Base-by-base conservation (phyloP, 2,888 invertebrate genomes). In the Metopia argyrocephala region DNA sequence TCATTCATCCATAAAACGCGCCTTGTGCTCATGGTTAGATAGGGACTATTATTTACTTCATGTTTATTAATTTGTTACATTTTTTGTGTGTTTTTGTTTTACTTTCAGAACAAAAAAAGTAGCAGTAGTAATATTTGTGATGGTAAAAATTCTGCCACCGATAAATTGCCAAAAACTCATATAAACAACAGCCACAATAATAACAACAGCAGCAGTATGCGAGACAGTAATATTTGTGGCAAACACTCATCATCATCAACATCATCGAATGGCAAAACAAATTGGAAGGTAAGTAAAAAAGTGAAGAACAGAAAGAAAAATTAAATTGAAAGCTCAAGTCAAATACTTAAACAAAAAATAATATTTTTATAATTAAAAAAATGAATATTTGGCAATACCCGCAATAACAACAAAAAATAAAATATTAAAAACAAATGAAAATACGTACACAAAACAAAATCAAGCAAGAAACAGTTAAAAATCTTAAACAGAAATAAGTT, bases 251-350 rank as follows among this genome's bases (percentile, higher is more conserved):
- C 81, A 50, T 74, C 84, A 85, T 84, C 89, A 85, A 84, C 85
- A 84, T 74, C 81, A 50, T 74, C 84, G 76, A 76, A 87, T 84
- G 87, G 88, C 82, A 90, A 89, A 85, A 83, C 87, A 79, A 90
- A 89, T 86, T 90, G 90, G 89, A 90, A 90, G 86, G 86, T 87
- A 84, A 87, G 65, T n/a, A 56, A 68, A 28, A 21, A n/a, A 50
- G 20, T 59, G 18, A 28, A 59, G 2, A 38, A 12, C 3, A 0
- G 25, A 25, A 56, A 56, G 56, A 5, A 38, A 15, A 6, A n/a
- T n/a, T n/a, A n/a, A n/a, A n/a, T n/a, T n/a, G n/a, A n/a, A n/a
- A n/a, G n/a, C n/a, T n/a, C n/a, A 27, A 52, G 15, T 18, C 15
- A 28, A 21, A 56, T 56, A 20, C 15, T 23, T 18, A 27, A 59